These are phyloP conservation scores for Heliconius congener DNA, from an alignment of 1,140 invertebrate species.

Conservation along the genomic window DNA sequence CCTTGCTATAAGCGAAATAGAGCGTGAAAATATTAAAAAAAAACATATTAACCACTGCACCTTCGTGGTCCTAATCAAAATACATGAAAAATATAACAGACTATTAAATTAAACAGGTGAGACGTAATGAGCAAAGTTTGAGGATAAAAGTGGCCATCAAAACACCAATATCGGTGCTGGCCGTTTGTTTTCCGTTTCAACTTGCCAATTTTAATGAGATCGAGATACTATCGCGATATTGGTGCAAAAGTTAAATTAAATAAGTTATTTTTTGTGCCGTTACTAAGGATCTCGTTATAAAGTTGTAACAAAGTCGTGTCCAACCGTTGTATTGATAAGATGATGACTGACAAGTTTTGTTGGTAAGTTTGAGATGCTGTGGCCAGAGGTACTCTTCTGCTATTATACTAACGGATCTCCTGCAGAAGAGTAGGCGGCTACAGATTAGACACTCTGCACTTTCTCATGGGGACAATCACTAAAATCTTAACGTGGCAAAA, in stretches of 20 bases:
- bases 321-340: not conserved
- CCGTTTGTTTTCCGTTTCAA: conserved; percentile 28
- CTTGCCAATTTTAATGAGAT: conserved; percentile 49
- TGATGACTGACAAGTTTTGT: not conserved
- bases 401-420: too few relatives aligned
- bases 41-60: not conserved
- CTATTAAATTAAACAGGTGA: conserved; percentile 25
- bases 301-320: conserved; percentile 38
- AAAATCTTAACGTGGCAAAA: too few relatives aligned
- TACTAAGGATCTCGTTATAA: conserved; percentile 44
- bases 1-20: not conserved
- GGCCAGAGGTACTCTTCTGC: not conserved
- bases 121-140: conserved; percentile 18
- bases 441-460: too few relatives aligned
- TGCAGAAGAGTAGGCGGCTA: too few relatives aligned
- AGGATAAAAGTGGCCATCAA: conserved; percentile 23
- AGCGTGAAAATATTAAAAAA: not conserved
- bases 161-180: conserved; percentile 33
- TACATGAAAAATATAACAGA: not conserved
- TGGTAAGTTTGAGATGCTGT: not conserved
- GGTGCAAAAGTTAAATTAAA: conserved; percentile 51
- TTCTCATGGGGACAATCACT: too few relatives aligned
- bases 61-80: not conserved
- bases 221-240: conserved; percentile 47
- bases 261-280: conserved; percentile 49